A percentile compares a stretch with the other conserved stretches of the same genome.
Evolutionary conservation across 2,113 vertebrate species (phyloP).

Genomic region (Xiphophorus maculatus): DNA sequence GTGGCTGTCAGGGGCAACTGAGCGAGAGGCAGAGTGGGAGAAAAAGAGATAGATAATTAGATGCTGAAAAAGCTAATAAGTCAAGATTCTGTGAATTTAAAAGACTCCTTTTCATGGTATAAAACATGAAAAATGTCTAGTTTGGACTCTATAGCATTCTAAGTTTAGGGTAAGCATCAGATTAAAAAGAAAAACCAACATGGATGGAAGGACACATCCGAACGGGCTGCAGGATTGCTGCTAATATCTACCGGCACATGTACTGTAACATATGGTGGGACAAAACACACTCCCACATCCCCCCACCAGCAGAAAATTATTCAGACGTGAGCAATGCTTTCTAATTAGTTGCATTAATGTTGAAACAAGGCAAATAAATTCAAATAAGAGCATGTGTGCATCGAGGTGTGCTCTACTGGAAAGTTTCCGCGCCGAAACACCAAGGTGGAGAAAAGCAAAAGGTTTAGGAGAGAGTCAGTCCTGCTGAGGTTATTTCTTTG

Average conservation of each 20-base stretch:
- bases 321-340: neutral
- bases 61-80: conserved; percentile 5
- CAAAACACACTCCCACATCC: neutral
- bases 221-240: neutral
- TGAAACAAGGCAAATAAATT: neutral
- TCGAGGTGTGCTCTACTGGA: neutral
- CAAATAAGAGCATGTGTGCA: neutral
- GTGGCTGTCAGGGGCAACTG: conserved; percentile 45
- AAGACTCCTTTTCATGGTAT: neutral
- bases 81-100: neutral
- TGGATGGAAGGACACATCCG: too few species aligned
- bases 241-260: neutral
- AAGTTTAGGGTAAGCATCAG: neutral
- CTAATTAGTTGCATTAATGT: neutral
- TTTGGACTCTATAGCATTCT: neutral
- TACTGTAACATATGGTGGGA: neutral
- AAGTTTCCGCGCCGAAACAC: neutral
- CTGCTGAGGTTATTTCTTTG: conserved; percentile 35
- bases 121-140: neutral
- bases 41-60: conserved; percentile 13
- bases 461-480: conserved; percentile 30
- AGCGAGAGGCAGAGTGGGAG: conserved; percentile 5
- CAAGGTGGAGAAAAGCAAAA: conserved; percentile 8
- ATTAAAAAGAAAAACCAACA: neutral
- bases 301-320: neutral